Evolutionary conservation across 2,797 vertebrate genomes (phyloP).

Genomic region (Naso thynnoides): DNA sequence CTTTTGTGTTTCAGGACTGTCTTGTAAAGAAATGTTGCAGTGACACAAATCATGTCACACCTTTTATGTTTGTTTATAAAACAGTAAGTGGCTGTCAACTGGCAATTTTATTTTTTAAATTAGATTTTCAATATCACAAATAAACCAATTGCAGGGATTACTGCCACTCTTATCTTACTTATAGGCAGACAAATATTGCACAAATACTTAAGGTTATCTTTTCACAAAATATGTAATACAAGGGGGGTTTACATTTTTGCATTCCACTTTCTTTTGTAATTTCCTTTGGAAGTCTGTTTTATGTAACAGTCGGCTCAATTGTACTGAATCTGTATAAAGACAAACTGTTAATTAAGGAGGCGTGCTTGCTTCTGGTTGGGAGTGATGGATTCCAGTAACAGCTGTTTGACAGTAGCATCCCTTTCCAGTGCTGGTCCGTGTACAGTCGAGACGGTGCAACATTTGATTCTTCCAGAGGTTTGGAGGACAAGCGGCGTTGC

Average conservation of each 20-base stretch:
- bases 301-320: constrained; percentile 83
- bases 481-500: constrained; percentile 61
- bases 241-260: constrained; percentile 76
- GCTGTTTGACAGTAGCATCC: constrained; percentile 62
- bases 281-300: constrained; percentile 80
- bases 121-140: constrained; percentile 84
- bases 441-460: constrained; percentile 67
- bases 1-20: constrained; percentile 79
- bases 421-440: constrained; percentile 72
- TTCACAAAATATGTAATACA: constrained; percentile 80
- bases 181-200: constrained; percentile 93
- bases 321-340: constrained; percentile 85
- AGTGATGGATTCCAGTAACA: constrained; percentile 50
- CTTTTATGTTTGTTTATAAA: constrained; percentile 77
- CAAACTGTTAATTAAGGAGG: constrained; percentile 73
- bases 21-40: constrained; percentile 75
- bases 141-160: constrained; percentile 93
- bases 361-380: constrained; percentile 69
- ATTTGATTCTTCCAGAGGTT: constrained; percentile 66
- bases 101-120: constrained; percentile 85
- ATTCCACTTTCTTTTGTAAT: constrained; percentile 82
- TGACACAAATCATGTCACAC: constrained; percentile 69
- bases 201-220: constrained; percentile 84
- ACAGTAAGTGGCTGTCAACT: constrained; percentile 77
- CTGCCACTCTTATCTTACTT: constrained; percentile 89